These are phyloP conservation scores for Cotesia glomerata DNA, from an alignment of 1,140 invertebrate species.

Conservation along the genomic window DNA sequence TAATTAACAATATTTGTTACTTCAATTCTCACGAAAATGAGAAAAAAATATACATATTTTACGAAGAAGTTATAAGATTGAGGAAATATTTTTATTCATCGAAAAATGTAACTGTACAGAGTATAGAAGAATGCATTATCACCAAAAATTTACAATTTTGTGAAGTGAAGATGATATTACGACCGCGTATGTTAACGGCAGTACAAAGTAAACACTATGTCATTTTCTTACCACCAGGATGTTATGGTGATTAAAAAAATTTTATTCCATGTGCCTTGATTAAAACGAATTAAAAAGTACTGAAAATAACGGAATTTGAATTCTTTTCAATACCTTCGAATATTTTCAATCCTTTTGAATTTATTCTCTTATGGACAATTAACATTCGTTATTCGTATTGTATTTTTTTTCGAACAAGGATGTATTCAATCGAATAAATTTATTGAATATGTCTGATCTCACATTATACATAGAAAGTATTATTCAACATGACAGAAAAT, in stretches of 20 bases:
- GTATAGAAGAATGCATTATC: not conserved
- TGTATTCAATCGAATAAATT: too few species aligned
- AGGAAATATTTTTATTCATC: not conserved
- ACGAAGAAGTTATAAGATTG: not conserved
- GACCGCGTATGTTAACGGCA: not conserved
- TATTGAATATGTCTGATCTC: too few species aligned
- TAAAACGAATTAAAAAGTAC: too few species aligned
- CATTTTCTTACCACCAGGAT: not conserved
- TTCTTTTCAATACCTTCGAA: too few species aligned
- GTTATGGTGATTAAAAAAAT: not conserved
- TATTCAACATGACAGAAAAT: too few species aligned
- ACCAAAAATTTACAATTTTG: not conserved
- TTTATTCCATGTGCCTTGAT: too few species aligned
- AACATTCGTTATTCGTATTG: too few species aligned
- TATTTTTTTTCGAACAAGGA: too few species aligned
- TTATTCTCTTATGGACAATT: too few species aligned
- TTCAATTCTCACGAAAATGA: not conserved
- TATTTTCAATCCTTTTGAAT: too few species aligned
- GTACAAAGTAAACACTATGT: not conserved
- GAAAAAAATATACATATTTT: not conserved
- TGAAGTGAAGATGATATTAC: not conserved
- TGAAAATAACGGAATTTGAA: too few species aligned
- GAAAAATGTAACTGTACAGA: not conserved
- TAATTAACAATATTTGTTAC: slow-evolving; percentile 16
- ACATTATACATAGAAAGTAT: too few species aligned